A percentile compares a stretch with the other conserved stretches of the same genome.
Evolutionary conservation across 35 echinoderm and acorn worm genomes (phyloP).

Genomic region (Chiridota heheva): DNA sequence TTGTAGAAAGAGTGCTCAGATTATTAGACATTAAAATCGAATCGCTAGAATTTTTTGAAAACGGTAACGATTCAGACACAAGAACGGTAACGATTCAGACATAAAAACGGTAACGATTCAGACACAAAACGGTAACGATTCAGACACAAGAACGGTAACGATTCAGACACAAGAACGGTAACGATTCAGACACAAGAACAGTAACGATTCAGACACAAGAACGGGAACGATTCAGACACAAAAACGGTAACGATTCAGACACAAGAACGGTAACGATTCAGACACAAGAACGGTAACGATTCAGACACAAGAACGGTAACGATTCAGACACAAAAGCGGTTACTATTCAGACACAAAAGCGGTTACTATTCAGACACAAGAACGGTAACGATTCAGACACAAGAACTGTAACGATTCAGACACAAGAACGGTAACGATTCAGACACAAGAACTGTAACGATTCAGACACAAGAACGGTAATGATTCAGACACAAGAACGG

Average conservation of each 20-base stretch:
- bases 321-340: neutral
- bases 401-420: neutral
- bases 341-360: neutral
- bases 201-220: neutral
- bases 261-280: neutral
- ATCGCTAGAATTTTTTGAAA: neutral
- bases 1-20: slow-evolving; percentile 1
- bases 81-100: neutral
- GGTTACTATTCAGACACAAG: too few relatives aligned
- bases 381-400: neutral
- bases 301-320: neutral
- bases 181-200: neutral
- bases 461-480: neutral
- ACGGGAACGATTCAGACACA: neutral
- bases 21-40: neutral
- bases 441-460: neutral
- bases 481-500: neutral
- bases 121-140: neutral
- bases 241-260: neutral
- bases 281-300: neutral
- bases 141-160: neutral
- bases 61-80: neutral
- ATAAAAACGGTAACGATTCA: neutral
- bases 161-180: neutral
- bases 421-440: neutral